Conservation (phyloP, 2,797 vertebrate genomes). For the Rhabdophis nuchalis region DNA sequence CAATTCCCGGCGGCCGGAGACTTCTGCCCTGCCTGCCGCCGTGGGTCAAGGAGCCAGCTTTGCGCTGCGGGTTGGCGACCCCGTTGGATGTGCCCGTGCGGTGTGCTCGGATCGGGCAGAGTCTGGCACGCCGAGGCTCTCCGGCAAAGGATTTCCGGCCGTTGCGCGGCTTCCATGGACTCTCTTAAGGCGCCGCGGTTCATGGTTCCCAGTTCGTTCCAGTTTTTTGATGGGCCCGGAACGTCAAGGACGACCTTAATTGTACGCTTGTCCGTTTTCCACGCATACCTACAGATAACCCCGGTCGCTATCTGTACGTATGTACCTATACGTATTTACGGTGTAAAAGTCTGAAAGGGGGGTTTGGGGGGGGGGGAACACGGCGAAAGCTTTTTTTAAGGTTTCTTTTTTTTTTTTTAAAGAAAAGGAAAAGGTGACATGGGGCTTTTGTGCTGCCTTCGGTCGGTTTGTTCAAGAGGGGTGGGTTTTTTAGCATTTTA, state of each 20-base stretch:
- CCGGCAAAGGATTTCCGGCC: neutral
- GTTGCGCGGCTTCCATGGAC: conserved; percentile 17
- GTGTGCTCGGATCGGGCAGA: conserved; percentile 25
- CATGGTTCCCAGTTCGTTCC: neutral
- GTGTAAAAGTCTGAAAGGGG: conserved; percentile 66
- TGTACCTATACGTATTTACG: conserved; percentile 49
- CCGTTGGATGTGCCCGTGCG: neutral
- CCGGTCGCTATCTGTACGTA: neutral
- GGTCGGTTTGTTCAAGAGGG: conserved; percentile 36
- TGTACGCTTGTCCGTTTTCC: conserved; percentile 71
- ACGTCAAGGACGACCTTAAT: conserved; percentile 65
- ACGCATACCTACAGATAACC: neutral
- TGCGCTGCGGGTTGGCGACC: neutral
- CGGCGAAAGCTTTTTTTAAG: conserved; percentile 9
- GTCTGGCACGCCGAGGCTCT: neutral
- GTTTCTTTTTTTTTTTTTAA: neutral
- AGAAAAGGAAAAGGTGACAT: conserved; percentile 8
- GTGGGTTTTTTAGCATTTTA: conserved; percentile 39
- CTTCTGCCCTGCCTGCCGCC: neutral
- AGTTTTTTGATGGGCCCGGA: conserved; percentile 62
- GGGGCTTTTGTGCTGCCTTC: conserved; percentile 12
- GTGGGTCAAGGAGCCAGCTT: neutral
- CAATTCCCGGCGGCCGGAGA: neutral
- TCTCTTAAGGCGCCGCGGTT: conserved; percentile 42
- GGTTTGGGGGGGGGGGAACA: neutral